Evolutionary conservation across 2,797 vertebrate genomes (phyloP).

Genomic region (Fistularia commersonii): DNA sequence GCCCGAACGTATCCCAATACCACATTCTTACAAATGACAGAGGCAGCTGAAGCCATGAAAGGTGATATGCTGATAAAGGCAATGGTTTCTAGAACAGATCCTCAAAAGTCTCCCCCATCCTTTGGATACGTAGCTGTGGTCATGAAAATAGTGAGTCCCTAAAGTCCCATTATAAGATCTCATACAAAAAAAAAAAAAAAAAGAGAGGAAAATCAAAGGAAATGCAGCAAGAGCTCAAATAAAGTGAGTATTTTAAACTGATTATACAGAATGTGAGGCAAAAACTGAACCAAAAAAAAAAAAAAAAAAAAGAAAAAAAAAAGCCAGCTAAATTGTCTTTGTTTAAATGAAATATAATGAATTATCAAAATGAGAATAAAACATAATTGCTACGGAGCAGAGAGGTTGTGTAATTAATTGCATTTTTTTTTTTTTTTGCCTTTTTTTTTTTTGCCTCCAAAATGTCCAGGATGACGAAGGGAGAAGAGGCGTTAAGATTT

Average conservation of each 20-base stretch:
- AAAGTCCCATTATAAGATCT: conserved; percentile 26
- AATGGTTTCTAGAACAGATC: conserved; percentile 19
- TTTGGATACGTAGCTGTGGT: conserved; percentile 57
- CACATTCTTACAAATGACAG: conserved; percentile 55
- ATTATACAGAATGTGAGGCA: conserved; percentile 59
- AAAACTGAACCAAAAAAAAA: conserved; percentile 63
- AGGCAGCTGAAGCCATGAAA: conserved; percentile 43
- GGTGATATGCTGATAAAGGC: conserved; percentile 56
- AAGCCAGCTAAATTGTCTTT: conserved; percentile 50
- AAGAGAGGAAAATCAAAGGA: conserved; percentile 30
- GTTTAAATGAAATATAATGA: conserved; percentile 65
- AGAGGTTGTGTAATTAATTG: conserved; percentile 76
- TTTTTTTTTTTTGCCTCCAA: conserved; percentile 44
- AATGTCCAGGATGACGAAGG: conserved; percentile 56
- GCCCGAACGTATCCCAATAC: conserved; percentile 21
- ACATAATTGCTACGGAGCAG: conserved; percentile 65
- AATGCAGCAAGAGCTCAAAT: conserved; percentile 37
- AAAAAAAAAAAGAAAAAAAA: conserved; percentile 30
- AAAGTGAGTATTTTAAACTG: conserved; percentile 27
- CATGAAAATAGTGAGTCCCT: conserved; percentile 46
- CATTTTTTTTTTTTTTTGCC: conserved; percentile 47
- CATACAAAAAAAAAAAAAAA: conserved; percentile 37
- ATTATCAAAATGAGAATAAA: conserved; percentile 48
- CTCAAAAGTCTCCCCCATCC: conserved; percentile 25
- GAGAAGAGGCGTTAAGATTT: conserved; percentile 85